phyloP scores from a whole-genome alignment of 2,113 vertebrate species.

The Emydocephalus ijimae region DNA sequence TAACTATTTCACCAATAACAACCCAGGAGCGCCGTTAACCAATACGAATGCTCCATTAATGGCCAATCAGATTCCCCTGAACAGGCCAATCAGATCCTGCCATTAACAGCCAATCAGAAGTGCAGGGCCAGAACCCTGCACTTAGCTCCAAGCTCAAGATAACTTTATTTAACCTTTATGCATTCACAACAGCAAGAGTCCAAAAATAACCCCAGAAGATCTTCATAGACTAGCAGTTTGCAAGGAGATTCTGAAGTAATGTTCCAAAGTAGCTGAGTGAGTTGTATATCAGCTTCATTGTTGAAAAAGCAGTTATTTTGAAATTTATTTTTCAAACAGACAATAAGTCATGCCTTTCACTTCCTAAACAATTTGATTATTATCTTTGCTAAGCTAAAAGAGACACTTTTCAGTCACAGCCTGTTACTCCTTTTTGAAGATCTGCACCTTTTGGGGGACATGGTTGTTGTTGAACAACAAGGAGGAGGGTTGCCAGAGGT shows the following conservation, averaged over 20 bases:
- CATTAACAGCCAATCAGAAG: too few species aligned
- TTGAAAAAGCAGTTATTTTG: neutral
- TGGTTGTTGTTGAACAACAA: neutral
- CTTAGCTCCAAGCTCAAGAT: too few species aligned
- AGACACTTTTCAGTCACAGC: neutral
- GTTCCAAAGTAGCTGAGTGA: neutral
- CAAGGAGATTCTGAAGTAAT: neutral
- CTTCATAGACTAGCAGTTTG: neutral
- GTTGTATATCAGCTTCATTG: neutral
- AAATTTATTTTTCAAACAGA: neutral
- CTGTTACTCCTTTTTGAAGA: neutral
- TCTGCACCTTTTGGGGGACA: neutral
- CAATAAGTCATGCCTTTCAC: neutral
- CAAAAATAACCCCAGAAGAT: neutral
- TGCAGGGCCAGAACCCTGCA: too few species aligned
- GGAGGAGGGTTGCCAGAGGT: neutral
- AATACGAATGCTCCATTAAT: too few species aligned
- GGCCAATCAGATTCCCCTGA: too few species aligned
- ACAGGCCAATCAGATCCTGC: too few species aligned
- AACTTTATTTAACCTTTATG: too few species aligned
- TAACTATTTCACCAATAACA: too few species aligned
- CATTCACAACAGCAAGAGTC: too few species aligned
- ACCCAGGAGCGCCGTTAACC: too few species aligned
- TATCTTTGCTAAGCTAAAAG: neutral
- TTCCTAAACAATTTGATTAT: neutral